Base-by-base conservation (phyloP, 2,888 invertebrate genomes). In the Meteorus colon region DNA sequence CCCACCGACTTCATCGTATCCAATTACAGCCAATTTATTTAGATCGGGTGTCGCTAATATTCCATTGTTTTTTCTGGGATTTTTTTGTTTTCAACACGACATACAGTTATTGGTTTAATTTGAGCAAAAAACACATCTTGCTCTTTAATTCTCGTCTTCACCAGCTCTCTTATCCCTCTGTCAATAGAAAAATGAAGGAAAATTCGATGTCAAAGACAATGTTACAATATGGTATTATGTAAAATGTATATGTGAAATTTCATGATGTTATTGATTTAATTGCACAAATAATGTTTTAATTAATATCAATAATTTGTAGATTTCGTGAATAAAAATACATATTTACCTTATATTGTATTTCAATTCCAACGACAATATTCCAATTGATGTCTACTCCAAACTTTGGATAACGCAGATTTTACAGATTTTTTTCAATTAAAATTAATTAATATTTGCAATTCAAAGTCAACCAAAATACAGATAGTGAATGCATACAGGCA, bases 1-100 rank as follows among this genome's bases (percentile, higher is more conserved):
- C 59, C 67, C 29, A 72, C 69, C 12, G 72, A 72, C 48, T 76
- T 72, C 76, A 76, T 76, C 10, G 34, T 29, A 19, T 55, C 14
- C 5, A 19, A 68, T 51, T 70, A 55, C 19, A 55, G n/a, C 19
- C 19, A 55, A 55, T 19, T 55, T 55, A 5, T 19, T 6, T 41
- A 12, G 2, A 41, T 41, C 8, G 4, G 8, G 12, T 8, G 41
- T 12, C 12, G 41, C 8, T 12, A 34, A 34, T 12, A 41, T 41
- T 41, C 12, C 41, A 41, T 41, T 41, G 12, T 41, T 41, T 12
- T 12, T 41, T 41, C 12, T 0, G 41, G 41, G 41, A 34, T 41
- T 41, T 41, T 41, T 41, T 34, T 34, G 8, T 34, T 8, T 12
- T 41, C 12, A 12, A 41, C 12, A 12, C 12, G 8, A 12, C 41